phyloP scores from a whole-genome alignment of 2,888 invertebrate genomes.

The Listrodromus nycthemerus region DNA sequence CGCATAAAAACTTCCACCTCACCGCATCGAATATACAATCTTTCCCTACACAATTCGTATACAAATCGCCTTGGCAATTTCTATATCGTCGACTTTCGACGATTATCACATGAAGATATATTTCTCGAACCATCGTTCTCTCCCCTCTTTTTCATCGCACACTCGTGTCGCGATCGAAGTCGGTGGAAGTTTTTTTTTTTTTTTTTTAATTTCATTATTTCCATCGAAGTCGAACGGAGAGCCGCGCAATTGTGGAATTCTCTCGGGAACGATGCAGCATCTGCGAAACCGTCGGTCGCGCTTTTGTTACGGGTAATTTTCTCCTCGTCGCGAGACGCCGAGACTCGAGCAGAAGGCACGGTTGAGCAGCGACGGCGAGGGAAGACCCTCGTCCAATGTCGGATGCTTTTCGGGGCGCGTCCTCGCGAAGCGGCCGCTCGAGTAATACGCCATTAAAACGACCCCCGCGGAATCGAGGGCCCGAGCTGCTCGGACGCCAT shows the following conservation, averaged over 20 bases:
- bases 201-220: background rate
- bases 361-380: background rate
- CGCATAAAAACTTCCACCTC: too few relatives aligned
- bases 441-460: constrained; percentile 68
- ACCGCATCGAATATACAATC: too few relatives aligned
- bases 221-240: background rate
- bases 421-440: constrained; percentile 38
- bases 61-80: too few relatives aligned
- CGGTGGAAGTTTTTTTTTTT: background rate
- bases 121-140: background rate
- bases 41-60: too few relatives aligned
- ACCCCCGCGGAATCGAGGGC: constrained; percentile 68
- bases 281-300: background rate
- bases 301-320: background rate
- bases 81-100: background rate
- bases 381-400: constrained; percentile 36
- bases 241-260: background rate
- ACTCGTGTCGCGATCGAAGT: background rate
- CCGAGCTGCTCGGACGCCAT: constrained; percentile 31
- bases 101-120: background rate
- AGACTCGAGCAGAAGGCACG: constrained; percentile 9
- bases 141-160: background rate
- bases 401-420: constrained; percentile 39
- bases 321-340: constrained; percentile 9
- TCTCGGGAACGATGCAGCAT: background rate